phyloP scores from a whole-genome alignment of 2,888 invertebrate genomes.

The Heteropelma amictum region DNA sequence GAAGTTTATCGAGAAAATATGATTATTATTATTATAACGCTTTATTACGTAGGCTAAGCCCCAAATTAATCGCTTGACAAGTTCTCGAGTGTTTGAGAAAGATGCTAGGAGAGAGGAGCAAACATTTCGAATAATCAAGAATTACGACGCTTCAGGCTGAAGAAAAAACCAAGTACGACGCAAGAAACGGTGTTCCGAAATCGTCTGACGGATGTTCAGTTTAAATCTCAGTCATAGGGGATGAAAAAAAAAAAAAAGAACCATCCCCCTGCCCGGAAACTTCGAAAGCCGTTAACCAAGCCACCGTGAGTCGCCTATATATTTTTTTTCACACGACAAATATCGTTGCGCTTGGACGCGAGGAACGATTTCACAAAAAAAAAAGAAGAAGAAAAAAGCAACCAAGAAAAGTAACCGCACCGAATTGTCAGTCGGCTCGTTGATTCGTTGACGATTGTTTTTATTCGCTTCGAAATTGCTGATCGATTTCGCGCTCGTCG shows the following conservation, averaged over 20 bases:
- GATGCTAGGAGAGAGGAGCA: neutral
- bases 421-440: no score
- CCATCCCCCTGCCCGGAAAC: neutral
- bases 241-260: neutral
- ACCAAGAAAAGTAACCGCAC: no score
- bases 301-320: constrained; percentile 54
- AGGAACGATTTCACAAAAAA: constrained; percentile 29
- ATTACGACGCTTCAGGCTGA: no score
- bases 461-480: no score
- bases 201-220: no score
- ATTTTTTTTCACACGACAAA: constrained; percentile 55
- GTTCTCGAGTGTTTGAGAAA: neutral
- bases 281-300: constrained; percentile 37
- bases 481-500: no score
- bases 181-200: no score
- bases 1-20: neutral
- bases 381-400: neutral
- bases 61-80: neutral
- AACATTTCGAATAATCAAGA: neutral
- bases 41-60: constrained; percentile 25
- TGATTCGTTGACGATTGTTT: no score
- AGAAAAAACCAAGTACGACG: no score
- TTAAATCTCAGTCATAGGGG: no score
- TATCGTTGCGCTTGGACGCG: constrained; percentile 41
- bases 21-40: constrained; percentile 21